Evolutionary conservation across 2,113 vertebrate genomes (phyloP), one percentile per base, ranked within the genome.

Genomic region (Takifugu bimaculatus): DNA sequence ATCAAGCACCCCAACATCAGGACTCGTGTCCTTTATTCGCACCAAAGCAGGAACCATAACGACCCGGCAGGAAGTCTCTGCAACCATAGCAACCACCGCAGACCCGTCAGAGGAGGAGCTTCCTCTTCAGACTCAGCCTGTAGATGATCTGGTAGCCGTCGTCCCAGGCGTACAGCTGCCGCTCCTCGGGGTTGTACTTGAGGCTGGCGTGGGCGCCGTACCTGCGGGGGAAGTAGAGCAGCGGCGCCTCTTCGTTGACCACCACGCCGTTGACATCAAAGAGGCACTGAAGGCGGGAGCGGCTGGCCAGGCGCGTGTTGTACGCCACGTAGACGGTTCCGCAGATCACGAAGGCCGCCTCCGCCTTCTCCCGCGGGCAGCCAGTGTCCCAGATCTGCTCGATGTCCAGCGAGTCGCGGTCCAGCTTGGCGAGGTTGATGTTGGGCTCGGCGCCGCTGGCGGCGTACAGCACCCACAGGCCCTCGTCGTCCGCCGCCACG

Each of bases 91-190:
- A 69, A 69, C 12, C 3, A 14, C n/a, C 7, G 2, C 35, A 20
- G 20, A 51, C 27, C 44, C 44, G 29, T 85, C 75, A 87, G 44
- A 69, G 68, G 60, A 86, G 74, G n/a, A 90, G 70, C 79, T 96
- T 98, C 84, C 88, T 93, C 84, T 92, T 94, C 91, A 95, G 92
- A 62, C 87, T 91, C 78, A 99, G 88, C 65, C 93, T 94, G 84
- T 99, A 99, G 55, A 97, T 91, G 66, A 98, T 94, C 84, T 98
- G 97, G 80, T 98, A 97, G 26, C 97, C 96, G 0, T 98, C 96
- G 0, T 99, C 97, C 97, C 97, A 99, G 63, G 93, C 94, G 0
- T 98, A 98, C 48, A 98, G 82, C 87, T 95, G 94, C 64, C 88
- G 91, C 85, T 98, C 96, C 0, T 71, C 90, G 0, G 96, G 92